Base-by-base conservation (phyloP, 2,888 invertebrate genomes). In the Carpatolechia fugitivella region DNA sequence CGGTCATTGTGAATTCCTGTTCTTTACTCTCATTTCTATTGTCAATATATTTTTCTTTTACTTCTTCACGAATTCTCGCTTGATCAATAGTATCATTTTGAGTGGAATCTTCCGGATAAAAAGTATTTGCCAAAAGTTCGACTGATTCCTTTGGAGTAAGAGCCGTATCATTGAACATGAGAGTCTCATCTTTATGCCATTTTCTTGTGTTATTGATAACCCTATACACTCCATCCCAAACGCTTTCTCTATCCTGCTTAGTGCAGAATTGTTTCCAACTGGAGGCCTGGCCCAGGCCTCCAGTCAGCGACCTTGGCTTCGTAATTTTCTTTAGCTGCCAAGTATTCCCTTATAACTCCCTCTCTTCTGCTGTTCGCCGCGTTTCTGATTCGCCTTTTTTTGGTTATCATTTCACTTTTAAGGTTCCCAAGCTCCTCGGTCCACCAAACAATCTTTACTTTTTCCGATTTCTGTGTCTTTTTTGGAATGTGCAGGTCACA, bases 1-100 rank as follows among this genome's bases (percentile, higher is more conserved):
- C 49, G 0, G 51, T 6, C 5, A 13, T n/a, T 0, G 62, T 61
- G 52, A 63, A 63, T 14, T 29, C 46, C 7, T 1, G 29, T 29
- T 10, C 1, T n/a, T 7, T n/a, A n/a, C 29, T 1, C 3, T 46
- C 29, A 3, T 29, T 5, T 0, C 7, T n/a, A 6, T 46, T 2
- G n/a, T 46, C 46, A 3, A n/a, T n/a, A n/a, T n/a, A n/a, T n/a
- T n/a, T n/a, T n/a, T 3, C 20, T 6, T 3, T 29, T 1, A 6
- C 4, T 1, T 7, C 3, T 3, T 46, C 46, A 1, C 8, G 29
- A n/a, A n/a, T n/a, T n/a, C n/a, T n/a, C n/a, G n/a, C n/a, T n/a
- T n/a, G n/a, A n/a, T n/a, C n/a, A n/a, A n/a, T n/a, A n/a, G n/a
- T n/a, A n/a, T n/a, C n/a, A n/a, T n/a, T n/a, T n/a, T n/a, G n/a